Conservation (phyloP, 2,797 vertebrate genomes). For the Gymnoscopelus braueri region DNA sequence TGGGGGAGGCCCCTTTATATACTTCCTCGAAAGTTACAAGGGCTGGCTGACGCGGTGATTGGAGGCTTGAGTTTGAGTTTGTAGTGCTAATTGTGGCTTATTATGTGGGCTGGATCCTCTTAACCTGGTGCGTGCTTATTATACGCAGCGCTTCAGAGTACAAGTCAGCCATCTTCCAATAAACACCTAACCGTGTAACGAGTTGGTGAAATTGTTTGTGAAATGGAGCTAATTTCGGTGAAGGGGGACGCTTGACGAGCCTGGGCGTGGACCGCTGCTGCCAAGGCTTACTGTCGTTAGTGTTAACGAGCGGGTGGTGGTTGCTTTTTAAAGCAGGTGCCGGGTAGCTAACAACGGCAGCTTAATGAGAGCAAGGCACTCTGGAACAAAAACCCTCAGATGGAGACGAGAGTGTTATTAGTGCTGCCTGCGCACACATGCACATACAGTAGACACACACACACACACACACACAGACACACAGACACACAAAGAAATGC, state of each 20-base stretch:
- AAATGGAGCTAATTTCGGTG: slow-evolving; percentile 80
- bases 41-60: slow-evolving; percentile 13
- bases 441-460: no score
- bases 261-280: slow-evolving; percentile 70
- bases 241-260: slow-evolving; percentile 67
- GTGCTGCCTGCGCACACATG: slow-evolving; percentile 39
- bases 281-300: slow-evolving; percentile 74
- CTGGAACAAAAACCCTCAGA: slow-evolving; percentile 70
- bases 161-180: slow-evolving; percentile 76
- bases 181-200: slow-evolving; percentile 80
- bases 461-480: no score
- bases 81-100: slow-evolving; percentile 68
- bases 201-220: slow-evolving; percentile 82
- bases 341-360: slow-evolving; percentile 75
- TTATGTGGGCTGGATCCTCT: slow-evolving; percentile 69
- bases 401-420: slow-evolving; percentile 75
- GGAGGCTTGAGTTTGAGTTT: slow-evolving; percentile 53
- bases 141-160: slow-evolving; percentile 54
- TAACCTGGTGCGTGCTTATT: slow-evolving; percentile 73
- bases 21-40: slow-evolving; percentile 30
- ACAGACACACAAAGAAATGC: slow-evolving; percentile 19
- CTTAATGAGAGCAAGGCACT: slow-evolving; percentile 81
- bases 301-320: slow-evolving; percentile 80
- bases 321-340: slow-evolving; percentile 81
- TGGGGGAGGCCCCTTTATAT: slow-evolving; percentile 6